These are phyloP conservation scores for Sula dactylatra DNA, from an alignment of 2,113 vertebrate species.

Conservation along the genomic window DNA sequence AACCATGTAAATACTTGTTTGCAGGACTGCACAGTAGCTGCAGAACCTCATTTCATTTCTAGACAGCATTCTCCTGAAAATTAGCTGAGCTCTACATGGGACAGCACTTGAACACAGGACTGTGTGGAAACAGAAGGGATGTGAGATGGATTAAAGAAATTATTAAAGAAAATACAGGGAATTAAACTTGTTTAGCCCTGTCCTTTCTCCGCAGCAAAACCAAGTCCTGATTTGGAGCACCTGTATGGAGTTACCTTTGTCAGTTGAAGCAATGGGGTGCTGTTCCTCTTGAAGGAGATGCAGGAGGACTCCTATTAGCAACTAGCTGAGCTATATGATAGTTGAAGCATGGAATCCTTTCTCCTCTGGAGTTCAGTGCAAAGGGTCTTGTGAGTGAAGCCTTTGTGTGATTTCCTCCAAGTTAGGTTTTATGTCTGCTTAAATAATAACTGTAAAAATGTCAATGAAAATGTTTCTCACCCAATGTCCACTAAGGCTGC, in stretches of 20 bases:
- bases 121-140: neutral
- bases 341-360: neutral
- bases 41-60: neutral
- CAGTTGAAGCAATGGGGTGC: neutral
- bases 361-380: neutral
- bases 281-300: neutral
- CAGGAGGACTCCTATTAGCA: neutral
- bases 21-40: neutral
- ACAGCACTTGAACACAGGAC: neutral
- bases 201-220: neutral
- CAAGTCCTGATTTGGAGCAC: neutral
- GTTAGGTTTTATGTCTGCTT: neutral
- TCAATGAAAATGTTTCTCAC: neutral
- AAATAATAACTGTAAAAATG: neutral
- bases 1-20: neutral
- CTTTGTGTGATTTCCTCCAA: neutral
- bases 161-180: neutral
- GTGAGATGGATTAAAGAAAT: neutral
- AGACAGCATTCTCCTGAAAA: neutral
- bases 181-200: neutral
- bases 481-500: neutral
- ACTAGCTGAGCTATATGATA: neutral
- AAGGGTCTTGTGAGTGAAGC: neutral
- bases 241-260: neutral
- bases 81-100: neutral